phyloP scores from a whole-genome alignment of 2,113 vertebrate species.

The Naja naja region DNA sequence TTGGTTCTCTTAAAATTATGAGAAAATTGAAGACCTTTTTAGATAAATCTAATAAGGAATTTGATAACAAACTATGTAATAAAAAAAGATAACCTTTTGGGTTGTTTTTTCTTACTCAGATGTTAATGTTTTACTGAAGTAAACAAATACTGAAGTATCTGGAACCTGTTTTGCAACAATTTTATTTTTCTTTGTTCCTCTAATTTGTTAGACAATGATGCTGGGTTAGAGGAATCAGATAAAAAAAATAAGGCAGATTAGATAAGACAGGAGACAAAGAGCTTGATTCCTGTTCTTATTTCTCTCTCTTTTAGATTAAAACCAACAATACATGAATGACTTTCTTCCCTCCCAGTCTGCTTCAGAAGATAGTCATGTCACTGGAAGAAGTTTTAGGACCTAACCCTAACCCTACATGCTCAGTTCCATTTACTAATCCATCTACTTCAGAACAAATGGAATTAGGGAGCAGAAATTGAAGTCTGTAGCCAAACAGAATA shows the following conservation, averaged over 20 bases:
- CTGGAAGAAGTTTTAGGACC: not conserved
- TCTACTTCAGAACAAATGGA: not conserved
- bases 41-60: not conserved
- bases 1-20: not conserved
- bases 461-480: not conserved
- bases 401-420: not conserved
- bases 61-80: not conserved
- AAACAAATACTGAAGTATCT: not conserved
- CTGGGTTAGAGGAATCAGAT: not conserved
- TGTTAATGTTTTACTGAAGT: not conserved
- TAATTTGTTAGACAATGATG: not conserved
- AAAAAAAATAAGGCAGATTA: not conserved
- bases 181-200: not conserved
- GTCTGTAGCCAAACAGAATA: not conserved
- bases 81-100: not conserved
- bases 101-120: not conserved
- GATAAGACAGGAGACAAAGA: not conserved
- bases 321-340: not conserved
- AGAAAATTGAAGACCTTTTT: not conserved
- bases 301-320: not conserved
- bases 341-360: not conserved
- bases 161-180: not conserved
- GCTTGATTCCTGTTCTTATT: not conserved
- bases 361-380: not conserved
- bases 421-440: not conserved